Percentiles rank a stretch among this genome's conserved stretches.
Evolutionary conservation across 2,888 invertebrate species (phyloP).

Genomic region (Tipula helvola): DNA sequence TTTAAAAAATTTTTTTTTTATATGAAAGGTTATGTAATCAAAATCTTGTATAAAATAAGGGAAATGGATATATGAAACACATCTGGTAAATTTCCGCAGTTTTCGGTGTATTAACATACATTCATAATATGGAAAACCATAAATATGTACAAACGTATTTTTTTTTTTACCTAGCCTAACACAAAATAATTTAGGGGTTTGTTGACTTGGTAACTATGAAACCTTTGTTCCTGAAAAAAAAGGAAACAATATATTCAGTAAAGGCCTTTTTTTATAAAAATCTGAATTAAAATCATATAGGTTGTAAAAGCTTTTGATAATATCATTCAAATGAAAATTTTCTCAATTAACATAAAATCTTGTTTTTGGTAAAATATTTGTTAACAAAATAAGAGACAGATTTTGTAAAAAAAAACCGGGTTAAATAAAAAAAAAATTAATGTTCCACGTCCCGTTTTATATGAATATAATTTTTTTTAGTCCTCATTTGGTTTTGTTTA

Average conservation of each 20-base stretch:
- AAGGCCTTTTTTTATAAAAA: too few relatives aligned
- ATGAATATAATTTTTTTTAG: neutral
- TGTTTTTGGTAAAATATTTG: too few relatives aligned
- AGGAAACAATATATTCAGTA: too few relatives aligned
- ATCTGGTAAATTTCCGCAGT: neutral
- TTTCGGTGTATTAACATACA: neutral
- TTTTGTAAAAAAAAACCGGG: neutral
- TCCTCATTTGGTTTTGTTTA: neutral
- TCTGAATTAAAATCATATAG: too few relatives aligned
- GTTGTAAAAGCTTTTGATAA: too few relatives aligned
- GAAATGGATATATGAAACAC: neutral
- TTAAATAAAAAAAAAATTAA: neutral
- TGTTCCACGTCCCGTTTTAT: neutral
- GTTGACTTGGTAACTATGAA: too few relatives aligned
- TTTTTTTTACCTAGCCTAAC: neutral
- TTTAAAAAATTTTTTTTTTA: neutral
- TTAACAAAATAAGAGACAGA: neutral
- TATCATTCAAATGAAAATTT: too few relatives aligned
- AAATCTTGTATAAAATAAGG: neutral
- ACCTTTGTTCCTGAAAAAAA: too few relatives aligned
- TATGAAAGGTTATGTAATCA: neutral
- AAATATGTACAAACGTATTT: neutral
- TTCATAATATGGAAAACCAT: neutral
- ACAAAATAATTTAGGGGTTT: neutral
- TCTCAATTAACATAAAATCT: too few relatives aligned